A percentile compares a stretch with the other conserved stretches of the same genome.
Conservation (phyloP, 2,888 invertebrate genomes). For the Apodemia duryi region DNA sequence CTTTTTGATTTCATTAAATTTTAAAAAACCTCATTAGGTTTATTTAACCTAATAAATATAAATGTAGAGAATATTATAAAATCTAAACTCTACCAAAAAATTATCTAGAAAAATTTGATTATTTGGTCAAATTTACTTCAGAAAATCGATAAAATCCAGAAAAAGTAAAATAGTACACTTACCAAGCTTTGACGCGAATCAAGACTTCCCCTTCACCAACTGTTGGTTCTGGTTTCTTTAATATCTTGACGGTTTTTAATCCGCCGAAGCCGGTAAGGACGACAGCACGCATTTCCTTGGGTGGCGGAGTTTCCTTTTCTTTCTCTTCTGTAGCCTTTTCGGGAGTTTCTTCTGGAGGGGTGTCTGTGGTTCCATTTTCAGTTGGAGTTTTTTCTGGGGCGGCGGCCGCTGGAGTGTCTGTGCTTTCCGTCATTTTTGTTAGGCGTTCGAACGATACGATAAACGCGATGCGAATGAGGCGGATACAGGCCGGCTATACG, state of each 20-base stretch:
- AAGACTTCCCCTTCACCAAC: conserved; percentile 87
- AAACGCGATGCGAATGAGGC: conserved; percentile 57
- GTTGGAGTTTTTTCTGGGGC: conserved; percentile 79
- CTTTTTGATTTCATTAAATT: background rate
- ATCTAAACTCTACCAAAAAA: background rate
- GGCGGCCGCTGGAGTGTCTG: conserved; percentile 71
- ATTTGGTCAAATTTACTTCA: background rate
- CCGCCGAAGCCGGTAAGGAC: conserved; percentile 92
- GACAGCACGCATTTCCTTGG: conserved; percentile 91
- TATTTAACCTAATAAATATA: background rate
- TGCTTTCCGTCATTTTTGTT: conserved; percentile 72
- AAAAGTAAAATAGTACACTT: conserved; percentile 60
- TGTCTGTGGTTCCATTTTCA: conserved; percentile 70
- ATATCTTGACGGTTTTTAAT: conserved; percentile 89
- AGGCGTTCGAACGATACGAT: conserved; percentile 52
- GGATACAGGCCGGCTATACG: conserved; percentile 65
- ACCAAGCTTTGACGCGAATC: conserved; percentile 92
- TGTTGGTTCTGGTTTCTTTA: conserved; percentile 88
- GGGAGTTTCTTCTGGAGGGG: conserved; percentile 70
- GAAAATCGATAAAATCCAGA: background rate
- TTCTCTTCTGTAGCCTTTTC: conserved; percentile 78
- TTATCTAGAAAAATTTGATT: background rate
- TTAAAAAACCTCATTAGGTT: too few relatives aligned
- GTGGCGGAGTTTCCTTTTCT: conserved; percentile 78
- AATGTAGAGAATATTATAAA: background rate